Evolutionary conservation across 2,888 invertebrate species (phyloP), one percentile per base, ranked within the genome.

Genomic region (Eustalomyia histrio): DNA sequence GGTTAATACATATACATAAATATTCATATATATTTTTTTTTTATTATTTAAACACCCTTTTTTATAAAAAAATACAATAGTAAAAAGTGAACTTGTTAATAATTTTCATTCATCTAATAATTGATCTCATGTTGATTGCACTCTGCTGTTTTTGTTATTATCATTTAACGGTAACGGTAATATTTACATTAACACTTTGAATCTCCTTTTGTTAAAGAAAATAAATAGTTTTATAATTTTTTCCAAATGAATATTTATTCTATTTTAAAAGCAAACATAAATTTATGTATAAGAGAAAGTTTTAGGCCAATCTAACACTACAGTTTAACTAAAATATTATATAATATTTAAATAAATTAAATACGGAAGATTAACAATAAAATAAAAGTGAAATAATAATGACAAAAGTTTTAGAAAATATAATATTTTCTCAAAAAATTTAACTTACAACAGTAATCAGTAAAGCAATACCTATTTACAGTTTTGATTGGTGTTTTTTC

Each of bases 281-380:
- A 17, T 50, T 35, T 57, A n/a, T n/a, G n/a, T n/a, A 24, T 29
- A 60, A 35, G 69, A 71, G 69, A 71, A 71, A 71, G 69, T 71
- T 60, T 50, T 52, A 50, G 50, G 18, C n/a, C 33, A 57, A 24
- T 53, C 53, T 33, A 53, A 29, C 12, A 24, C 7, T 12, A 12
- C 12, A n/a, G 1, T 39, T 14, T 10, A 12, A 39, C 8, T 39
- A 12, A 39, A 5, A n/a, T n/a, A 47, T 47, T 47, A n/a, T 4
- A 47, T 47, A 47, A 47, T 47, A 47, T 47, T 47, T 47, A 47
- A 47, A 47, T 47, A 47, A 47, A 47, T 47, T n/a, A n/a, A 47
- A 47, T 16, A n/a, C 4, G 14, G 39, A 12, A 14, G 1, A 39
- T 39, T 29, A 29, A 29, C 29, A 29, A n/a, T 0, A 47, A 14